Base-by-base conservation (phyloP, 92 coral and sea anemone genomes). In the Umimayanthus chanpuru region DNA sequence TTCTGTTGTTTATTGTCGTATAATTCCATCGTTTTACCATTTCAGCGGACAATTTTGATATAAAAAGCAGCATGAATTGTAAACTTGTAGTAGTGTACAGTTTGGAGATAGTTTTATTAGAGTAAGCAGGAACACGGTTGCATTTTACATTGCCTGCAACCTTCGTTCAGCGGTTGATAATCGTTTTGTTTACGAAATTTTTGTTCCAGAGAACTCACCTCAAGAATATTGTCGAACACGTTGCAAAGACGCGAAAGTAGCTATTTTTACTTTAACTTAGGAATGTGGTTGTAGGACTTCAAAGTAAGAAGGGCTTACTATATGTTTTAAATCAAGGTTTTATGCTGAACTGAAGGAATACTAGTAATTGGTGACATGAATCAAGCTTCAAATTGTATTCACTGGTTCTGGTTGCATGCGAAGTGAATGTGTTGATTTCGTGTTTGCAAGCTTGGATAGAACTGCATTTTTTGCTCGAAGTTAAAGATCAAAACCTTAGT, bases 101-200 rank as follows among this genome's bases (percentile, higher is more conserved):
- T 28, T 71, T 49, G 40, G 29, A 26, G 29, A 58, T 29, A 70
- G 65, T 83, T 83, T 53, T 83, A 30, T 49, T 15, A 44, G 29
- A 83, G 71, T 14, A 68, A 71, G 55, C 26, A 14, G 64, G 16
- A 79, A 30, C 39, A 53, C 28, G 29, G n/a, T 53, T 79, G 66
- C 65, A 15, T 70, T 83, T 41, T 83, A 68, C 78, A 25, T 7
- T 70, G n/a, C 43, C 68, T n/a, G 61, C 78, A 68, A 67, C 87
- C 65, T 70, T 41, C 74, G 87, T 83, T 83, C 87, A 44, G 87
- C 77, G 87, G 87, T 80, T 80, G 79, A 41, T 83, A 83, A 83
- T 68, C 78, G 77, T 83, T 83, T 83, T 83, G 87, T 83, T 83
- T 83, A 83, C 87, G 67, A 83, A 82, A 68, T 68, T 65, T 71